A percentile compares a stretch with the other conserved stretches of the same genome.
These are phyloP conservation scores for Eremophila alpestris DNA, from an alignment of 2,797 vertebrate genomes.

Conservation along the genomic window DNA sequence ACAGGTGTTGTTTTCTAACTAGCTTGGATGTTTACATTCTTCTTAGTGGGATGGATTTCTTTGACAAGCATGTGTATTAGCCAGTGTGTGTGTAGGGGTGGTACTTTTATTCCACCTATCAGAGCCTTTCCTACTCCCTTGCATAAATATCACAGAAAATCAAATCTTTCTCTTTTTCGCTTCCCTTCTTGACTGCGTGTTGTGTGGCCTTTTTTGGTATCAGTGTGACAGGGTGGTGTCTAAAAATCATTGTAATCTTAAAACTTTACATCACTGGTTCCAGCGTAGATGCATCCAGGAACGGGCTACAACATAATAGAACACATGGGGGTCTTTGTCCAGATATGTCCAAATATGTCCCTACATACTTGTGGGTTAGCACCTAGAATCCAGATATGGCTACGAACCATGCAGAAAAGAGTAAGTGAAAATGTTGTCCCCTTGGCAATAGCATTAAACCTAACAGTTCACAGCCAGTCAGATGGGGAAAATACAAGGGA, in stretches of 20 bases:
- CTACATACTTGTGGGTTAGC: neutral
- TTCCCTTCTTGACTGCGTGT: no score
- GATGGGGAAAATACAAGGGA: neutral
- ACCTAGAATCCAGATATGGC: neutral
- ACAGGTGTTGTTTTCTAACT: no score
- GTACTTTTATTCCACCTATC: no score
- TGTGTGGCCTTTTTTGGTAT: no score
- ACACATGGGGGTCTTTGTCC: neutral
- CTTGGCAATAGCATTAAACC: neutral
- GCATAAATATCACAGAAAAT: no score
- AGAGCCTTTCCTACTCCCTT: no score
- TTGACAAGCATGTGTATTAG: no score
- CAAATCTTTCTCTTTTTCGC: no score
- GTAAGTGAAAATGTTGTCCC: neutral
- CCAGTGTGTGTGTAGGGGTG: no score
- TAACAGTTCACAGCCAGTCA: neutral
- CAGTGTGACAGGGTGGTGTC: neutral
- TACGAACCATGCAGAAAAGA: accelerated
- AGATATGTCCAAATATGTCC: neutral
- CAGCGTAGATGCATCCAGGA: neutral
- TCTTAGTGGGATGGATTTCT: no score
- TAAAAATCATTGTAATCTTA: neutral
- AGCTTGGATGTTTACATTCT: no score
- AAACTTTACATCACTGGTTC: neutral
- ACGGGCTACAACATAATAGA: neutral